Evolutionary conservation across 2,888 invertebrate genomes (phyloP).

Genomic region (Psylliodes chrysocephalus): DNA sequence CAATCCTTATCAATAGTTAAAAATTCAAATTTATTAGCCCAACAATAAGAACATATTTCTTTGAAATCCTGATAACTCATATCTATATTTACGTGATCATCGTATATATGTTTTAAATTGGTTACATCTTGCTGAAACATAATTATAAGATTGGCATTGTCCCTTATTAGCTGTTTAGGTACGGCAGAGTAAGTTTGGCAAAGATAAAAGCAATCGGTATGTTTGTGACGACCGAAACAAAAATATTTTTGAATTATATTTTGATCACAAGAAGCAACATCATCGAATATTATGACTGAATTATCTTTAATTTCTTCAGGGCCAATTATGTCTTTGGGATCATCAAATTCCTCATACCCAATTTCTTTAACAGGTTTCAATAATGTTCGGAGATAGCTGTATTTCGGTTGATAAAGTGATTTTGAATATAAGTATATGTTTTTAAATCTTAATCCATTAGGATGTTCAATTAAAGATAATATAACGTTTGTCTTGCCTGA

Average conservation of each 20-base stretch:
- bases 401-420: slow-evolving; percentile 7
- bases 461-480: too few relatives aligned
- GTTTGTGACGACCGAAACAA: too few relatives aligned
- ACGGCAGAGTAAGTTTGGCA: slow-evolving; percentile 26
- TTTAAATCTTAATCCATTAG: slow-evolving; percentile 11
- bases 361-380: not conserved
- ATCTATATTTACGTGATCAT: slow-evolving; percentile 27
- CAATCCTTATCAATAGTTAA: slow-evolving; percentile 22
- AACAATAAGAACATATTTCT: slow-evolving; percentile 17
- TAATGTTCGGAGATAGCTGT: not conserved
- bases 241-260: too few relatives aligned
- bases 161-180: slow-evolving; percentile 27
- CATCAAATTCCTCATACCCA: not conserved
- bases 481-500: too few relatives aligned
- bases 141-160: slow-evolving; percentile 26
- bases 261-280: too few relatives aligned
- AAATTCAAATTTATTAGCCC: slow-evolving; percentile 15
- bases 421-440: slow-evolving; percentile 11
- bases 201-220: too few relatives aligned
- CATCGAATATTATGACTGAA: slow-evolving; percentile 22
- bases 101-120: slow-evolving; percentile 28
- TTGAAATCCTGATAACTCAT: slow-evolving; percentile 25
- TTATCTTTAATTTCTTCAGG: slow-evolving; percentile 5
- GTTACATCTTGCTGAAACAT: slow-evolving; percentile 30
- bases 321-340: not conserved